Evolutionary conservation across 2,113 vertebrate species (phyloP), one percentile per base, ranked within the genome.

Genomic region (Cacatua alba): DNA sequence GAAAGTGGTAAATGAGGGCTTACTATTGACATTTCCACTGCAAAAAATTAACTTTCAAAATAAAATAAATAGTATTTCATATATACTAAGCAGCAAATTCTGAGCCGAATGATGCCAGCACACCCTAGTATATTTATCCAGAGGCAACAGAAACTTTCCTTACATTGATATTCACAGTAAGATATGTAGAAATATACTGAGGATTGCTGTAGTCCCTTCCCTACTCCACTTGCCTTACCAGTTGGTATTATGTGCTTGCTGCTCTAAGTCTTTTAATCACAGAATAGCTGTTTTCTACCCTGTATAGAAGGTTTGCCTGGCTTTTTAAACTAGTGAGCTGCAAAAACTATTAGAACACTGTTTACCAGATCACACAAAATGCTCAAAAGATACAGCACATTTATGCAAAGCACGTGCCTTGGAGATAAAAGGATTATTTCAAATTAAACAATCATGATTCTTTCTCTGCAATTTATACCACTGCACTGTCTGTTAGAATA

Each of bases 281-380:
- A 85, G 70, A 92, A 63, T 20, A 8, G 25, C 13, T 44, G 37
- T 59, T 88, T 86, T 62, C 76, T 63, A 49, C n/a, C 19, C 55
- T 52, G 39, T 4, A 29, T 84, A 95, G 89, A 86, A 93, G 63
- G 86, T 59, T 68, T 79, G 68, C 20, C 67, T 74, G 65, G 53
- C n/a, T 86, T 90, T 97, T 90, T 72, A 62, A 94, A 74, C 59
- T 64, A 90, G 76, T 46, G 26, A 86, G 75, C 86, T 90, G 55
- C 88, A 94, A n/a, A 95, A 97, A 49, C 91, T 92, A 95, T 94
- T 96, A 94, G 81, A 52, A 92, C 65, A 53, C 71, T 90, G 49
- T 91, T 97, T 92, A 92, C 41, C 78, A 82, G 94, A 97, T 97
- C 83, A 95, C 43, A 88, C 20, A 68, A 74, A 94, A 82, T 31